phyloP scores from a whole-genome alignment of 2,888 invertebrate species.

The Coleophora deauratella region DNA sequence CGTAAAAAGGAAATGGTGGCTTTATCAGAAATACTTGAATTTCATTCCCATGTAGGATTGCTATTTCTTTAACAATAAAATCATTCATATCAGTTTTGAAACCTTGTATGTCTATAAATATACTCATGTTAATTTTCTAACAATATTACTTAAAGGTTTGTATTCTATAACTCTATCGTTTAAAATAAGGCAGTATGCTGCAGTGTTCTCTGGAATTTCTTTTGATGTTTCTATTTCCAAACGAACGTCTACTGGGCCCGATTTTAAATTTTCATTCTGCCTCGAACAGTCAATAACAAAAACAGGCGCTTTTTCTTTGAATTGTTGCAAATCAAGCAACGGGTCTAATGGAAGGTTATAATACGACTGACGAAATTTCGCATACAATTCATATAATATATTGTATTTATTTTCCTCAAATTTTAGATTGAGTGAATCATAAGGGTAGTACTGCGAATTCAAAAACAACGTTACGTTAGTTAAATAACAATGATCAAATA shows the following conservation, averaged over 20 bases:
- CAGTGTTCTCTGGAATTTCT: constrained; percentile 18
- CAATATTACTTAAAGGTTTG: constrained; percentile 16
- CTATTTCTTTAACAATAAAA: constrained; percentile 10
- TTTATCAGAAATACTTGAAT: constrained; percentile 2
- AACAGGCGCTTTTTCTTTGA: constrained; percentile 18
- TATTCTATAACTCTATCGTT: constrained; percentile 20
- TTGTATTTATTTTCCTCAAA: constrained; percentile 18
- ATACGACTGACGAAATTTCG: constrained; percentile 22
- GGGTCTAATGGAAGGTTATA: constrained; percentile 17
- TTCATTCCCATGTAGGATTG: not conserved
- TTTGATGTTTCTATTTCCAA: constrained; percentile 20
- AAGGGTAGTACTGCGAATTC: constrained; percentile 23
- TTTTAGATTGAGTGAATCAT: constrained; percentile 19
- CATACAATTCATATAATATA: constrained; percentile 22
- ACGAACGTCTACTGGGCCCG: constrained; percentile 20
- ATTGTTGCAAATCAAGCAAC: constrained; percentile 12
- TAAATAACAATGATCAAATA: constrained; percentile 17
- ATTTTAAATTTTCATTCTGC: constrained; percentile 20
- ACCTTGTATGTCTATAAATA: constrained; percentile 12
- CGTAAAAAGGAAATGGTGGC: constrained; percentile 7
- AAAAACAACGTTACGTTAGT: constrained; percentile 13
- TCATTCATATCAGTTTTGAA: constrained; percentile 6
- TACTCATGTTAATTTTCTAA: constrained; percentile 16
- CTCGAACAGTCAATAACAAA: constrained; percentile 22
- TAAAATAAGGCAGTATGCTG: constrained; percentile 22